Conservation (phyloP, 2,797 vertebrate species). For the Trematomus bernacchii region DNA sequence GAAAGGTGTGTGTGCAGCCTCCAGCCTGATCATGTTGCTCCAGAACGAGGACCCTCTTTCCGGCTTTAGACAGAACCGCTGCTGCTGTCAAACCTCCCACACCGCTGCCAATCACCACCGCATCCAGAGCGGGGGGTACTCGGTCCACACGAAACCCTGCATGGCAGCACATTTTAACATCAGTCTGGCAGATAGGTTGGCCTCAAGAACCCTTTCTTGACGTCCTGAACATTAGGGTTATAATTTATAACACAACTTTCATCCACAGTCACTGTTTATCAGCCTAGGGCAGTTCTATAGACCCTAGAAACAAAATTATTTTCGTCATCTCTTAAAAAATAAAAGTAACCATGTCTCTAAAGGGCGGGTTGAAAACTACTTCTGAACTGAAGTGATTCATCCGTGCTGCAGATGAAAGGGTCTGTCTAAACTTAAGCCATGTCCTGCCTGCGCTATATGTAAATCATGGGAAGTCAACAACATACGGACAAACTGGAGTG, state of each 20-base stretch:
- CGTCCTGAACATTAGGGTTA: background rate
- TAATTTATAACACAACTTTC: background rate
- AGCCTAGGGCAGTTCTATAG: background rate
- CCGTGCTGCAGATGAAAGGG: background rate
- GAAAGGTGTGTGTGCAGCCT: constrained; percentile 86
- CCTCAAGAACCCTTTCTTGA: background rate
- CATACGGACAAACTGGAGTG: background rate
- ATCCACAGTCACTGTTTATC: background rate
- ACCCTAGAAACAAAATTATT: background rate
- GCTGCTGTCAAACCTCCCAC: constrained; percentile 84
- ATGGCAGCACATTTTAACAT: background rate
- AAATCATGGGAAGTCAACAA: too few relatives aligned
- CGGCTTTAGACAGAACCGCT: constrained; percentile 81
- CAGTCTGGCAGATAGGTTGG: background rate
- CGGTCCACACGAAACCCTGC: constrained; percentile 76
- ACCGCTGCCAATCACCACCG: constrained; percentile 86
- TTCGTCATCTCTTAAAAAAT: background rate
- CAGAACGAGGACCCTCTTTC: constrained; percentile 83
- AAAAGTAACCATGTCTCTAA: background rate
- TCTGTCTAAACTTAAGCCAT: background rate
- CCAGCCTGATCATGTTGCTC: constrained; percentile 87
- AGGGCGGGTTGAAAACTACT: background rate
- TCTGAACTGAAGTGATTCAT: background rate
- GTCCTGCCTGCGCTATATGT: too few relatives aligned
- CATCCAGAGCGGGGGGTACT: constrained; percentile 80